Conservation (phyloP, 2,888 invertebrate genomes). For the Phyllotreta cruciferae region DNA sequence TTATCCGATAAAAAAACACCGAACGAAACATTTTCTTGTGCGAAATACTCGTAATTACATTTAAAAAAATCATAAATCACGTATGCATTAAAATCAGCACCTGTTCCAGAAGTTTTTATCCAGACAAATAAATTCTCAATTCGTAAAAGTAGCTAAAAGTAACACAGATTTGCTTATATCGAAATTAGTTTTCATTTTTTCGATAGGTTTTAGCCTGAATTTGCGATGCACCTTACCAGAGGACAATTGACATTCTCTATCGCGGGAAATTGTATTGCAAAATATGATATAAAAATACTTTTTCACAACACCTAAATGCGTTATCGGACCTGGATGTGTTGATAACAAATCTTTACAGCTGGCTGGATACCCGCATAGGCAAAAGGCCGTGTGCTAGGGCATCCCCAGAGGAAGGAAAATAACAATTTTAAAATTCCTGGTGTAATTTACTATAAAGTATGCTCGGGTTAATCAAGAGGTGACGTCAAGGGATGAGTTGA, state of each 20-base stretch:
- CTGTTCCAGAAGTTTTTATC: too few species aligned
- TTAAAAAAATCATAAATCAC: background rate
- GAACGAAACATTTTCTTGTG: constrained; percentile 11
- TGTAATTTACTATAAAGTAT: too few species aligned
- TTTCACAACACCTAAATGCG: constrained; percentile 2
- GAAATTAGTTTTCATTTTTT: too few species aligned
- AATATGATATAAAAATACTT: constrained; percentile 13
- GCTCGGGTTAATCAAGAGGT: too few species aligned
- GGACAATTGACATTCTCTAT: background rate
- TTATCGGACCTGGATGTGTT: constrained; percentile 6
- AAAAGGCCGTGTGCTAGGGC: background rate
- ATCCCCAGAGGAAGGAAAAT: too few species aligned
- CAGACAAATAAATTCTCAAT: too few species aligned
- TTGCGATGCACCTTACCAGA: background rate
- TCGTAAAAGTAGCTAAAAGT: background rate
- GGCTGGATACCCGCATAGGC: background rate
- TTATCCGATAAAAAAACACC: constrained; percentile 15
- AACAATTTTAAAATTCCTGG: too few species aligned
- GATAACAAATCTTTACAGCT: background rate
- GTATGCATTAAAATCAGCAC: too few species aligned
- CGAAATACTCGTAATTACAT: constrained; percentile 3
- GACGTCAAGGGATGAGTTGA: too few species aligned
- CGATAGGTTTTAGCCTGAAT: constrained; percentile 4
- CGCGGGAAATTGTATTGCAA: background rate
- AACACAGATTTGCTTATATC: constrained; percentile 6